These are phyloP conservation scores for Cheilosia pagana DNA, from an alignment of 2,888 invertebrate species.

Conservation along the genomic window DNA sequence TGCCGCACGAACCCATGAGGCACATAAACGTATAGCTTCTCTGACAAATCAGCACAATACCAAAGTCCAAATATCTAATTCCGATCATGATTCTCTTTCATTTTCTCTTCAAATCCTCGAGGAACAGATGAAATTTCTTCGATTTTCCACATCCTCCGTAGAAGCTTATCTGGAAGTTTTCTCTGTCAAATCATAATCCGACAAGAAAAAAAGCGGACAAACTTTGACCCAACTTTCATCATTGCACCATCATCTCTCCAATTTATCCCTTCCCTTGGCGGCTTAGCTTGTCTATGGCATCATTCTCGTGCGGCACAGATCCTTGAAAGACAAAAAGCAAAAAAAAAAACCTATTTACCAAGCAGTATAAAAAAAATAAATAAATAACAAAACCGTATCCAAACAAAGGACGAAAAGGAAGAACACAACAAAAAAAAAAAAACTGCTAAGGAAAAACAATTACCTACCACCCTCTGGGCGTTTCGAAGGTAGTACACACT, in stretches of 20 bases:
- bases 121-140: conserved; percentile 65
- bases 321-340: conserved; percentile 32
- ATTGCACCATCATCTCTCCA: conserved; percentile 69
- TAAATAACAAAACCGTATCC: conserved; percentile 34
- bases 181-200: conserved; percentile 60
- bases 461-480: conserved; percentile 65
- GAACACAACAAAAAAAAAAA: conserved; percentile 36
- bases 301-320: conserved; percentile 44
- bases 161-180: conserved; percentile 25
- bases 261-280: conserved; percentile 63
- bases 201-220: conserved; percentile 28
- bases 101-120: conserved; percentile 53
- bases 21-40: conserved; percentile 3
- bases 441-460: conserved; percentile 66
- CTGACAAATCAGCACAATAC: neutral
- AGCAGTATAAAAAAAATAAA: conserved; percentile 28
- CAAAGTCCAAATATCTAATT: conserved; percentile 52
- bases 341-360: conserved; percentile 50
- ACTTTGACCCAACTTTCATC: conserved; percentile 68
- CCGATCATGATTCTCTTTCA: conserved; percentile 65
- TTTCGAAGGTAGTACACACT: conserved; percentile 30
- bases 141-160: conserved; percentile 38
- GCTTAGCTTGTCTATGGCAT: conserved; percentile 57
- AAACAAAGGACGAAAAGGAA: conserved; percentile 30
- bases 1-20: conserved; percentile 28